phyloP scores from a whole-genome alignment of 2,113 vertebrate genomes.

The Paedocypris sp. region DNA sequence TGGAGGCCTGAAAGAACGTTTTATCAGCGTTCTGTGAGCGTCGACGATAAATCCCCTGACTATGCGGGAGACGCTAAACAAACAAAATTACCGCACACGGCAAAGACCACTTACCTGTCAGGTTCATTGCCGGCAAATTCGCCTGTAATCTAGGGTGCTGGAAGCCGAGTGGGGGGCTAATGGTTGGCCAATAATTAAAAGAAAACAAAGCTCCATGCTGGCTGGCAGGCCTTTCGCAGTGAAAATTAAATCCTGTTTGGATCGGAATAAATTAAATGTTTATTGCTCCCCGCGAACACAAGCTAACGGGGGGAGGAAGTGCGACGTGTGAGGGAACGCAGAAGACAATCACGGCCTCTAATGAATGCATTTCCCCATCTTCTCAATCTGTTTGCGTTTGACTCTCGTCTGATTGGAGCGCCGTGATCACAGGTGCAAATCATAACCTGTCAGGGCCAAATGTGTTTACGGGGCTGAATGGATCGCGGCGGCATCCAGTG shows the following conservation, averaged over 20 bases:
- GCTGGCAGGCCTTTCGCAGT: conserved; percentile 24
- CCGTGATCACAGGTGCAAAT: conserved; percentile 35
- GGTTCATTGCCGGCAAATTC: conserved; percentile 30
- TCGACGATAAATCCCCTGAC: conserved; percentile 28
- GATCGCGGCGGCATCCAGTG: not conserved
- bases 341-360: conserved; percentile 31
- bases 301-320: conserved; percentile 16
- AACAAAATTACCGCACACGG: conserved; percentile 35
- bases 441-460: conserved; percentile 31
- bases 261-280: conserved; percentile 44
- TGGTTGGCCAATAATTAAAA: conserved; percentile 43
- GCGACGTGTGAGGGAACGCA: conserved; percentile 25
- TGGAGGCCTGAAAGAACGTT: not conserved
- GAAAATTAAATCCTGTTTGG: conserved; percentile 43
- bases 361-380: conserved; percentile 32
- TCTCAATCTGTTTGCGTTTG: conserved; percentile 35
- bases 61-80: conserved; percentile 33
- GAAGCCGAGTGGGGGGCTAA: conserved; percentile 29
- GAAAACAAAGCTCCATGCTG: conserved; percentile 37
- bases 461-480: conserved; percentile 24
- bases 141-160: conserved; percentile 34
- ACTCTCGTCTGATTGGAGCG: conserved; percentile 36
- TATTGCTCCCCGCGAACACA: conserved; percentile 24
- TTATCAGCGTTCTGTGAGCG: conserved; percentile 11
- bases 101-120: conserved; percentile 38